These are phyloP conservation scores for Hoplostethus atlanticus DNA, from an alignment of 2,797 vertebrate species.

Conservation along the genomic window DNA sequence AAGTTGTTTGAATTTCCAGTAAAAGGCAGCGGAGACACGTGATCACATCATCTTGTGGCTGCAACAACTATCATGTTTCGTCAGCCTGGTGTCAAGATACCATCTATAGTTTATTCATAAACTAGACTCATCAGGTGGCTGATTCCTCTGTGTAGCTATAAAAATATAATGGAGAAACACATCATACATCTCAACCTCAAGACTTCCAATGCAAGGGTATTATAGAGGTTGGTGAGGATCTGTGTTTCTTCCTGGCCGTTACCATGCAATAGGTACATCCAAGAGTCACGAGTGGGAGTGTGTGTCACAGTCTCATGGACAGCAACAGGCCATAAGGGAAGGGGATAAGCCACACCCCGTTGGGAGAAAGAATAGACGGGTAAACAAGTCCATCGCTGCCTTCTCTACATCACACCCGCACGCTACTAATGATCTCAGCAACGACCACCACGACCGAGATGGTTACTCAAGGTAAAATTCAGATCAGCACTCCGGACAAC, in stretches of 20 bases:
- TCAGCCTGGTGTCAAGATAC: slow-evolving; percentile 20
- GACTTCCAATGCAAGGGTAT: neutral
- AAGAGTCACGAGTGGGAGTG: slow-evolving; percentile 6
- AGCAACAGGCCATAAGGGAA: slow-evolving; percentile 25
- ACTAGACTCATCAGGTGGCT: slow-evolving; percentile 50
- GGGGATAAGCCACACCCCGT: slow-evolving; percentile 53
- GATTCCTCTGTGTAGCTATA: slow-evolving; percentile 9
- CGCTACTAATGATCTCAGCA: slow-evolving; percentile 59
- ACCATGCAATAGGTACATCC: slow-evolving; percentile 7
- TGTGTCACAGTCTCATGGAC: slow-evolving; percentile 8
- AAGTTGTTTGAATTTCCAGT: neutral
- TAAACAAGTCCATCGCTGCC: slow-evolving; percentile 51
- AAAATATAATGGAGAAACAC: slow-evolving; percentile 10
- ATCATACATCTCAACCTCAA: slow-evolving; percentile 15
- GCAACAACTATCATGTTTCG: slow-evolving; percentile 59
- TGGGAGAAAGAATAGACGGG: slow-evolving; percentile 9
- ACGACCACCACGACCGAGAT: slow-evolving; percentile 67
- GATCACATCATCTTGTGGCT: neutral
- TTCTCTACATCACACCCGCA: slow-evolving; percentile 1
- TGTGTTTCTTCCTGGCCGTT: slow-evolving; percentile 42
- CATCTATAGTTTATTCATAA: slow-evolving; percentile 71
- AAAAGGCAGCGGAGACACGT: neutral
- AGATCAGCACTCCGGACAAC: slow-evolving; percentile 53
- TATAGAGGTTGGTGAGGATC: neutral
- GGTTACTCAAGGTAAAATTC: slow-evolving; percentile 70